Base-by-base conservation (phyloP, 2,797 vertebrate species). In the Helicolenus hilgendorfi region DNA sequence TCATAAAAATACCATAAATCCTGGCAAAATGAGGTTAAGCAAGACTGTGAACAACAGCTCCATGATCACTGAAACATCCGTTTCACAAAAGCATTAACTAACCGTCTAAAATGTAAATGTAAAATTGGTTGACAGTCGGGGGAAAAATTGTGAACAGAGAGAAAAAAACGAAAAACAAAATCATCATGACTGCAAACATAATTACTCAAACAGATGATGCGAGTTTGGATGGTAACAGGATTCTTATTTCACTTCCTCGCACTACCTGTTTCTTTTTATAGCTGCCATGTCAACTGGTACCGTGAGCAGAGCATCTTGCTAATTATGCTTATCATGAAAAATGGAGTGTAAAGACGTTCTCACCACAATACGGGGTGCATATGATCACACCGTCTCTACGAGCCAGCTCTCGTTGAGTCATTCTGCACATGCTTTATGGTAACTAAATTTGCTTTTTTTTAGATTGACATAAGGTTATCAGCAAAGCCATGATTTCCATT, bases 271-370 rank as follows among this genome's bases (percentile, higher is more conserved):
- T 91, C 83, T 88, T 92, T 93, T 90, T 86, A 92, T 92, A 90
- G 89, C 82, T 10, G 38, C 58, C 67, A 29, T 31, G 85, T 92
- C 82, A 81, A 65, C 83, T 31, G 83, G 56, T 58, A 83, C 41
- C 33, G 11, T 9, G 79, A 78, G 64, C 63, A 3, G 11, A 81
- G 79, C 49, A 67, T 62, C 72, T 70, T 38, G 77, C 83, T 92
- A 94, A 96, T 96, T 95, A 81, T 81, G 71, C 63, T 64, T 11
- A 89, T 88, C 68, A 38, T 83, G 81, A 85, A 83, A 89, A 91
- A 84, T 67, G 38, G 71, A 89, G 77, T n/a, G 68, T 60, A 38
- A 77, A 79, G 86, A 82, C 79, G 24, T 71, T 59, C 20, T 68
- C 27, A 0, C 18, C 20, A n/a, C 26, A 49, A 63, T 7, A 27